Evolutionary conservation across 2,113 vertebrate genomes (phyloP).

Genomic region (Phrynosoma platyrhinos): DNA sequence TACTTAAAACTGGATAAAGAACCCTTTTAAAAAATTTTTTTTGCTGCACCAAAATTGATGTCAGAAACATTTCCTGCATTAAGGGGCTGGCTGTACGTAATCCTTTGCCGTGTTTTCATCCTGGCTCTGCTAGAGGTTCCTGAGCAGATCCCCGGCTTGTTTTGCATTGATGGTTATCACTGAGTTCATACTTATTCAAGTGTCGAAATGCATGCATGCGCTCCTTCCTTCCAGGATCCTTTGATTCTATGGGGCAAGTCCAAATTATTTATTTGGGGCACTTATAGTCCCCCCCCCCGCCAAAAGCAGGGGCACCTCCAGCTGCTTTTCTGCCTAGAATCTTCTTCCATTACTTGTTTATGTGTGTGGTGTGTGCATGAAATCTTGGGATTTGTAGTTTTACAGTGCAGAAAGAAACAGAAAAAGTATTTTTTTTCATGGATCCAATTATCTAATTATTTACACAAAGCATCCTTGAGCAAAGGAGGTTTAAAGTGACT

Average conservation of each 20-base stretch:
- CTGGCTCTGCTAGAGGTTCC: not conserved
- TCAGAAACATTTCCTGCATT: not conserved
- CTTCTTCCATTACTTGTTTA: too few species aligned
- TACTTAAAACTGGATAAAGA: accelerated
- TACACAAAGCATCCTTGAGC: not conserved
- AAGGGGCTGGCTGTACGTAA: too few species aligned
- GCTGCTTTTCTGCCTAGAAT: not conserved
- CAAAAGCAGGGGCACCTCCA: accelerated
- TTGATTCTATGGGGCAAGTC: not conserved
- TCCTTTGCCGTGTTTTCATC: not conserved
- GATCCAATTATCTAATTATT: not conserved
- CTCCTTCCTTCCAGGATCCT: not conserved
- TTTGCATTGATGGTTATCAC: not conserved
- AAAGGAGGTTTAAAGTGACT: not conserved
- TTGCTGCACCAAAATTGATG: accelerated
- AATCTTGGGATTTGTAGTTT: too few species aligned
- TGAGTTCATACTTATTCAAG: too few species aligned
- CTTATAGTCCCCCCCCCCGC: not conserved
- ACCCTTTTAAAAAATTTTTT: not conserved
- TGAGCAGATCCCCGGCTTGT: not conserved
- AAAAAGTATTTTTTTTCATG: too few species aligned
- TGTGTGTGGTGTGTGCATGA: too few species aligned
- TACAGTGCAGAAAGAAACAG: too few species aligned
- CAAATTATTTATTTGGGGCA: not conserved
- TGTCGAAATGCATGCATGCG: too few species aligned